phyloP scores from a whole-genome alignment of 2,797 vertebrate genomes.

The Anguilla pacifica region DNA sequence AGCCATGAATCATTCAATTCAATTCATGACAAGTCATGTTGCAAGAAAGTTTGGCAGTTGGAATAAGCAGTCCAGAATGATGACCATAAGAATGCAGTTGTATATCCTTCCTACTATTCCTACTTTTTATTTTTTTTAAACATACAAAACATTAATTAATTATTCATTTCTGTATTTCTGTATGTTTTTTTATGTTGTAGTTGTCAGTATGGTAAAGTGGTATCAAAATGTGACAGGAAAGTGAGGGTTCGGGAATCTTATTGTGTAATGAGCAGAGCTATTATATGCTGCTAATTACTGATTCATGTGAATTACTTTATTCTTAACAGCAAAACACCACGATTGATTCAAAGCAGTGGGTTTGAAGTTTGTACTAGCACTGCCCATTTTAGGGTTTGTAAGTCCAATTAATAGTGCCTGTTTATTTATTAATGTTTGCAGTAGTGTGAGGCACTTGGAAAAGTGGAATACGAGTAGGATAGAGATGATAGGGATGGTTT shows the following conservation, averaged over 20 bases:
- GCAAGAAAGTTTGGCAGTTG: background rate
- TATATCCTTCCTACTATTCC: background rate
- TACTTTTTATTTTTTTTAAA: background rate
- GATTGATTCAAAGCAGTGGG: background rate
- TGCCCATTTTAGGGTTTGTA: background rate
- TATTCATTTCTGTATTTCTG: too few species aligned
- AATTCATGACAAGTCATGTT: background rate
- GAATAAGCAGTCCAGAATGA: background rate
- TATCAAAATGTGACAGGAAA: background rate
- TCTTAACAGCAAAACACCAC: background rate
- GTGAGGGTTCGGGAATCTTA: background rate
- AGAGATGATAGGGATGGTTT: background rate
- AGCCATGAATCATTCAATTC: background rate
- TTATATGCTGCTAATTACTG: background rate
- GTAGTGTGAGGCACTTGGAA: background rate
- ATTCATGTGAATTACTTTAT: background rate
- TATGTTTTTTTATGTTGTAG: background rate
- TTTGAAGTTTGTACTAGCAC: background rate
- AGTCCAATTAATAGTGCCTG: background rate
- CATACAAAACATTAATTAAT: background rate
- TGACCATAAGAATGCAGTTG: background rate
- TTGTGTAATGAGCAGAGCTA: background rate
- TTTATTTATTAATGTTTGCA: background rate
- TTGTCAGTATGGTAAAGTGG: background rate
- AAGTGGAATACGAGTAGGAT: background rate